Evolutionary conservation across 2,888 invertebrate genomes (phyloP).

Genomic region (Synergus laeviventris): DNA sequence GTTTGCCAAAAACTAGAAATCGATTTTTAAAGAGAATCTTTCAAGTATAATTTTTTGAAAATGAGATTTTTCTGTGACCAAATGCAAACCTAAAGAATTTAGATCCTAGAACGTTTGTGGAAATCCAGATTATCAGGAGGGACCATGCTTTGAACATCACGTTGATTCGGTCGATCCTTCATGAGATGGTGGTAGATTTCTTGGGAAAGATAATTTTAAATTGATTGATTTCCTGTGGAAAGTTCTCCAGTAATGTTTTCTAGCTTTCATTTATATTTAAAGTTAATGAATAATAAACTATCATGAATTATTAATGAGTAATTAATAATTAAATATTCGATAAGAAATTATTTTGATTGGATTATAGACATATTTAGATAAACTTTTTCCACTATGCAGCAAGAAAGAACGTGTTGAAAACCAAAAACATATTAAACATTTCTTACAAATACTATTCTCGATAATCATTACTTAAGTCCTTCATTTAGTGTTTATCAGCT

Average conservation of each 20-base stretch:
- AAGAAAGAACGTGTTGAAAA: not conserved
- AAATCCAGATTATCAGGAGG: conserved; percentile 19
- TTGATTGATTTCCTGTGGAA: not conserved
- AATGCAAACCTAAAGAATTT: conserved; percentile 24
- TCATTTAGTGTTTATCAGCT: not conserved
- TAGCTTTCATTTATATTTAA: not conserved
- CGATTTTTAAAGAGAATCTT: not conserved
- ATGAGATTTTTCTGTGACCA: not conserved
- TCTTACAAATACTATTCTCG: not conserved
- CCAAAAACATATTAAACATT: not conserved
- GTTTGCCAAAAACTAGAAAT: conserved; percentile 17
- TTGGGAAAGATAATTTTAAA: not conserved
- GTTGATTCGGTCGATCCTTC: conserved; percentile 18
- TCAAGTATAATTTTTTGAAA: not conserved
- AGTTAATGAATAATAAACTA: not conserved
- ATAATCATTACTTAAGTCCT: not conserved
- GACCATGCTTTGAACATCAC: conserved; percentile 25
- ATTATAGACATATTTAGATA: too few species aligned
- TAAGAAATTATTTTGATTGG: too few species aligned
- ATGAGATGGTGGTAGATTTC: not conserved
- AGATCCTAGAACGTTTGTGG: conserved; percentile 12
- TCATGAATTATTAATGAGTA: too few species aligned
- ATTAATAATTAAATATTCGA: not conserved
- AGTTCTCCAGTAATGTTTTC: not conserved
- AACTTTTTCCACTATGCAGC: too few species aligned